Conservation (phyloP, 1,140 invertebrate genomes). For the Calephelis virginiensis region DNA sequence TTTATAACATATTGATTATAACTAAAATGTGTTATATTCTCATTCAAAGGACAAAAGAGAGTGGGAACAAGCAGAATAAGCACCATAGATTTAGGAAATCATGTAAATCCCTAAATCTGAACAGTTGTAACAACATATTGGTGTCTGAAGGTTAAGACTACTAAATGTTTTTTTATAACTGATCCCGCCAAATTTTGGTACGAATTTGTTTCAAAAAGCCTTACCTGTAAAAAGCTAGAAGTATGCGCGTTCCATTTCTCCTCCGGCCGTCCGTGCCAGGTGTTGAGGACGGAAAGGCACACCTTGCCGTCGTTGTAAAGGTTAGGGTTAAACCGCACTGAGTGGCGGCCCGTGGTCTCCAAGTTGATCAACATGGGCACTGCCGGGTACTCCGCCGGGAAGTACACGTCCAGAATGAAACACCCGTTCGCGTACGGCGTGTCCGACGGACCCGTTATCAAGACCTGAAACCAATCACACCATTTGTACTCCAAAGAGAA, state of each 20-base stretch:
- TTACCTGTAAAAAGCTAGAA: constrained; percentile 95
- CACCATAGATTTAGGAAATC: too few relatives aligned
- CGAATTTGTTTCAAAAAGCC: too few relatives aligned
- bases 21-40: too few relatives aligned
- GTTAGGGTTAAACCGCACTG: constrained; percentile 98
- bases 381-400: constrained; percentile 92
- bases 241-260: constrained; percentile 99
- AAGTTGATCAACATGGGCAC: constrained; percentile 93
- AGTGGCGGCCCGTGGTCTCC: constrained; percentile 95
- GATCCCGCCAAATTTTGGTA: too few relatives aligned
- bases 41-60: too few relatives aligned
- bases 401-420: constrained; percentile 95
- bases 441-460: constrained; percentile 94
- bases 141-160: too few relatives aligned
- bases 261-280: constrained; percentile 98
- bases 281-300: constrained; percentile 96
- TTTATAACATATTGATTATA: too few relatives aligned
- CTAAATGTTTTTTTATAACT: too few relatives aligned
- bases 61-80: too few relatives aligned
- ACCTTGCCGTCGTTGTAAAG: constrained; percentile 98
- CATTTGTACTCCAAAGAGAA: too few relatives aligned
- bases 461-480: constrained; percentile 80
- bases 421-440: constrained; percentile 94
- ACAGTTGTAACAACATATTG: too few relatives aligned
- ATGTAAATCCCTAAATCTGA: too few relatives aligned